Base-by-base conservation (phyloP, 2,113 vertebrate genomes). In the Chaetorhynchus papuensis region DNA sequence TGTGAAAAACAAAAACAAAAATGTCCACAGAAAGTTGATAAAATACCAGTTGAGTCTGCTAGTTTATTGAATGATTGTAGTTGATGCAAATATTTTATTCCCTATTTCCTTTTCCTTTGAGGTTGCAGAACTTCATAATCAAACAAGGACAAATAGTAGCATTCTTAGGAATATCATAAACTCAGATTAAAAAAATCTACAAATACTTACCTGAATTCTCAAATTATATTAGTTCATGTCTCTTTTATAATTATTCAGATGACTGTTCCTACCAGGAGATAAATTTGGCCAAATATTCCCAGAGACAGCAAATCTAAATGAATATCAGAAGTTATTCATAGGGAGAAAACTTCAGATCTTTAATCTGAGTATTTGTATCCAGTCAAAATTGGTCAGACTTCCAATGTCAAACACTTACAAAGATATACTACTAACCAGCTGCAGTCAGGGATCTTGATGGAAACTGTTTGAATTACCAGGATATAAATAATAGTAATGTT, bases 331-430 rank as follows among this genome's bases (percentile, higher is more conserved):
- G 9, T 53, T 83, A 20, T 18, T 59, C 22, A 49, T 57, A 89
- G n/a, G 57, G 30, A 91, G 30, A 21, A 90, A 70, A 57, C 35
- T 47, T 93, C 45, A 85, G 42, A 42, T 85, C 31, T 75, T 93
- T 91, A 72, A 80, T 68, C 16, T 61, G 44, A 84, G n/a, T 81
- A 15, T 78, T 71, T 81, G 83, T 83, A 90, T 87, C 57, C 66
- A 82, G 88, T 96, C 94, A 96, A 90, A 97, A 95, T 19, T 91
- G 57, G 77, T 89, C 78, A 94, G 77, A 41, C 66, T 92, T 76
- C 60, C 59, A 79, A 53, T 4, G 16, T 79, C 37, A 81, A 84
- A 61, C 53, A 84, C 75, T 89, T 72, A 57, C 33, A 68, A 27
- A 69, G 61, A 74, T 83, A 24, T 63, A 26, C 33, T 72, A 17